Evolutionary conservation across 2,797 vertebrate genomes (phyloP).

Genomic region (Propithecus perrieri): DNA sequence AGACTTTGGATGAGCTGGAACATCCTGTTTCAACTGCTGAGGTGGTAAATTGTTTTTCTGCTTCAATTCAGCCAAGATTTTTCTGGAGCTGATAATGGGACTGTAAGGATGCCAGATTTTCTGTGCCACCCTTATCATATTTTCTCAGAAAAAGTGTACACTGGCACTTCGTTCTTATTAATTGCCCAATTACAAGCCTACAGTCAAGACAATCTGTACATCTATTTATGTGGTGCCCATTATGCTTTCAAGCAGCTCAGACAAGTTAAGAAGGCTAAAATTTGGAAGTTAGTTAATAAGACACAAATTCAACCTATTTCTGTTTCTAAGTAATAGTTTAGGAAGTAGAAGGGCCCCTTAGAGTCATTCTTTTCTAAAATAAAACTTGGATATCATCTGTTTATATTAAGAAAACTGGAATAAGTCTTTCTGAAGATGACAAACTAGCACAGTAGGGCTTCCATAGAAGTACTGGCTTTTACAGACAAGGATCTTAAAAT

Average conservation of each 20-base stretch:
- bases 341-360: neutral
- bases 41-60: constrained; percentile 82
- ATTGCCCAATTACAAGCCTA: constrained; percentile 43
- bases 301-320: constrained; percentile 33
- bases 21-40: constrained; percentile 74
- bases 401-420: neutral
- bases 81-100: constrained; percentile 70
- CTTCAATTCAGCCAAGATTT: constrained; percentile 78
- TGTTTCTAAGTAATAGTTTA: neutral
- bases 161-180: constrained; percentile 61
- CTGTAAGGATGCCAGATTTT: constrained; percentile 69
- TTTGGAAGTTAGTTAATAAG: constrained; percentile 45
- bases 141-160: constrained; percentile 69
- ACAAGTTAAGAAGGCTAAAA: constrained; percentile 41
- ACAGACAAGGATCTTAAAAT: neutral
- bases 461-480: constrained; percentile 26
- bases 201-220: constrained; percentile 38
- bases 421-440: neutral
- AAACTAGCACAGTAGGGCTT: neutral
- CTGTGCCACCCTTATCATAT: constrained; percentile 57
- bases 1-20: constrained; percentile 66
- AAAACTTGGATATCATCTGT: constrained; percentile 34
- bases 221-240: constrained; percentile 21
- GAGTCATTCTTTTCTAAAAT: constrained; percentile 21
- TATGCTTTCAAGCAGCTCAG: constrained; percentile 6